Evolutionary conservation across 2,113 vertebrate genomes (phyloP).

Genomic region (Leiothrix lutea): DNA sequence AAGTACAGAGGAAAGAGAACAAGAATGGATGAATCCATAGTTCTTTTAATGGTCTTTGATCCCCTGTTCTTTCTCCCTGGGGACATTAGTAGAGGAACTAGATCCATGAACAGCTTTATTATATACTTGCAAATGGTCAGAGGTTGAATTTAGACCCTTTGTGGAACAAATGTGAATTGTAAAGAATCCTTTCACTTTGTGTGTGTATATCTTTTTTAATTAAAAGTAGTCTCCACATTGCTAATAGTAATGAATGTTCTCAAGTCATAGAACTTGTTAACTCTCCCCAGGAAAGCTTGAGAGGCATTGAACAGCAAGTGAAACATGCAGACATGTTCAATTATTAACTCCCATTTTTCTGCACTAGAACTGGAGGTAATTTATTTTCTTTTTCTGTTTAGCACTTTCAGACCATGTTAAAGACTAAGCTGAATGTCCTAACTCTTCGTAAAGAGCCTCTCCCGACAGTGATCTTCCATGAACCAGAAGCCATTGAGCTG

Average conservation of each 20-base stretch:
- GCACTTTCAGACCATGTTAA: slow-evolving; percentile 99
- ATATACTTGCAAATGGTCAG: not conserved
- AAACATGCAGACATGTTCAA: not conserved
- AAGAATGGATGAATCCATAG: not conserved
- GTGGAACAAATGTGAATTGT: not conserved
- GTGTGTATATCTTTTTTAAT: not conserved
- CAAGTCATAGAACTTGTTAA: not conserved
- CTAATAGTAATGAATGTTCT: not conserved
- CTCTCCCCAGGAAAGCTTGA: not conserved
- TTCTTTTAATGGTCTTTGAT: not conserved
- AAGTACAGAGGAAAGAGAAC: not conserved
- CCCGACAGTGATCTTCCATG: slow-evolving; percentile 95
- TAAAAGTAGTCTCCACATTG: not conserved
- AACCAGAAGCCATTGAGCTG: slow-evolving; percentile 96
- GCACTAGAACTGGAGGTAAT: not conserved
- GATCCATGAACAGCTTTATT: not conserved
- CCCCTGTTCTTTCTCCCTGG: not conserved
- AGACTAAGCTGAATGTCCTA: slow-evolving; percentile 96
- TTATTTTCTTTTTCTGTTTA: slow-evolving; percentile 66
- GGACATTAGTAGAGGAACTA: not conserved
- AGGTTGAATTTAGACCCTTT: not conserved
- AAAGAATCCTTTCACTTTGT: not conserved
- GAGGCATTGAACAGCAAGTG: not conserved
- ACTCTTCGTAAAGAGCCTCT: slow-evolving; percentile 94
- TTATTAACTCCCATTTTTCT: not conserved